These are phyloP conservation scores for Nematolebias whitei DNA, from an alignment of 2,113 vertebrate species.

Conservation along the genomic window DNA sequence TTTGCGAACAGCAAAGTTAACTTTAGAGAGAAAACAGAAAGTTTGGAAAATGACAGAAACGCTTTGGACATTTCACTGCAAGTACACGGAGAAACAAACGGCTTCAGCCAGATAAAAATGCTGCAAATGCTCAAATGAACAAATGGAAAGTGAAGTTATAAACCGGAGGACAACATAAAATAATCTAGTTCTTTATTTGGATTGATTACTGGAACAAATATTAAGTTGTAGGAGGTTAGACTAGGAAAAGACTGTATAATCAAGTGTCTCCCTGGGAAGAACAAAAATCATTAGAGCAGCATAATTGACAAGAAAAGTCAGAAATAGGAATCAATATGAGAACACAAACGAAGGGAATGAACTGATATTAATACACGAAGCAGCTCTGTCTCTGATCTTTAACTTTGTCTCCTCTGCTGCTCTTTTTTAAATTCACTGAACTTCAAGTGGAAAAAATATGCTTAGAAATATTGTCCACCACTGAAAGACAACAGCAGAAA, in stretches of 20 bases:
- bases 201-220: constrained; percentile 22
- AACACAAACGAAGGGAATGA: constrained; percentile 11
- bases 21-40: constrained; percentile 34
- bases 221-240: constrained; percentile 7
- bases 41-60: constrained; percentile 36
- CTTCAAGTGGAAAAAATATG: neutral
- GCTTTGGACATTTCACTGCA: neutral
- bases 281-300: constrained; percentile 28
- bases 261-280: neutral
- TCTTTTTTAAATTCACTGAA: neutral
- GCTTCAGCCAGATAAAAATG: neutral
- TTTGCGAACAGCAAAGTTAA: constrained; percentile 19
- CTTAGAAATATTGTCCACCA: neutral
- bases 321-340: constrained; percentile 16
- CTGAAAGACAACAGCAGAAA: neutral
- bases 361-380: constrained; percentile 18
- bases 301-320: constrained; percentile 12
- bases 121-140: neutral
- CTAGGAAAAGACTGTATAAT: constrained; percentile 9
- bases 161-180: constrained; percentile 18
- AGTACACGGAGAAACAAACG: constrained; percentile 7
- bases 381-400: neutral
- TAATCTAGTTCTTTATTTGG: constrained; percentile 7
- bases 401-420: neutral
- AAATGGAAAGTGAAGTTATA: constrained; percentile 14